Evolutionary conservation across 2,113 vertebrate genomes (phyloP), one percentile per base, ranked within the genome.

Genomic region (Glaucomys volans): DNA sequence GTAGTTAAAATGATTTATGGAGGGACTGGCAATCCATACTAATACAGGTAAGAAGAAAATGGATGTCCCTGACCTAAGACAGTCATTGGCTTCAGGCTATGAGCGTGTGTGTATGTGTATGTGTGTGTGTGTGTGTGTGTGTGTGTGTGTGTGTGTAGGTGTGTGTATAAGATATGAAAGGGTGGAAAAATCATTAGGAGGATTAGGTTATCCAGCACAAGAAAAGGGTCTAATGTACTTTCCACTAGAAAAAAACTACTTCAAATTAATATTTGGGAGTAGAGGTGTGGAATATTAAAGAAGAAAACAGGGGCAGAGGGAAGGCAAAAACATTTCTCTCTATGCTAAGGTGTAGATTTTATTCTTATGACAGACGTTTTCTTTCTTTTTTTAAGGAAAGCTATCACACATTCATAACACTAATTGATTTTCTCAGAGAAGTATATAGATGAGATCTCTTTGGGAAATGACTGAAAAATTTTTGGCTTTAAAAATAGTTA

Each of bases 351-450:
- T 98, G 88, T 92, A 95, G 96, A 84, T 91, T 97, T 96, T 96
- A 97, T 95, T 96, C 97, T 95, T 86, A 91, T 32, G 83, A 95
- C 94, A 97, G 94, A 83, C 95, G 95, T 69, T 69, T 69, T 69
- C 35, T 69, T n/a, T 69, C 14, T n/a, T 18, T 66, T 69, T 72
- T 97, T 96, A 42, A 89, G 96, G 97, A 98, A 92, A 98, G 96
- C 97, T 97, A 98, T 98, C 98, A 97, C 96, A 98, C 86, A 98
- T 98, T 98, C 97, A 97, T 96, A 98, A 98, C 96, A 98, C 98
- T 98, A 98, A 98, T 98, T 98, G 97, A 98, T 98, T 98, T 98
- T 98, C 97, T 98, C 95, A 98, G 97, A 97, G 97, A 98, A 95
- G 92, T 97, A 82, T 96, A 97, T 96, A 97, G 97, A 98, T 97